These are phyloP conservation scores for Drosophila atroscutellata DNA, from an alignment of 2,888 invertebrate genomes.

Conservation along the genomic window DNA sequence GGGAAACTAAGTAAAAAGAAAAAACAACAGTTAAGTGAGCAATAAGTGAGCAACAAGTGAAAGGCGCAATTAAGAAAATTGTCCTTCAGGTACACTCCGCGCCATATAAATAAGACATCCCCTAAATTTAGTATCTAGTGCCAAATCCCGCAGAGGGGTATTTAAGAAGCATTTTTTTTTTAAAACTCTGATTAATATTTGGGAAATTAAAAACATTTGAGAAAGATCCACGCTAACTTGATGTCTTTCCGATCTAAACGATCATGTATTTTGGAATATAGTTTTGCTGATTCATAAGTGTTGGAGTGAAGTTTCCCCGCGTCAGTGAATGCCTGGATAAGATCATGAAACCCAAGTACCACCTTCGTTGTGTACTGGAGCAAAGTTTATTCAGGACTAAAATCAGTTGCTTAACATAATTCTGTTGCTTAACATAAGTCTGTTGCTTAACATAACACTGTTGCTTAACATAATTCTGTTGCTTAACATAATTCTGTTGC, in stretches of 20 bases:
- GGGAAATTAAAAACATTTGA: not conserved
- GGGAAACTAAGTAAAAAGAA: slow-evolving; percentile 18
- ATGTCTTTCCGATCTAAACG: not conserved
- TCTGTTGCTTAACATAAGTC: no score
- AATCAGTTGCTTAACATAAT: no score
- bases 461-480: no score
- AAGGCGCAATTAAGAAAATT: slow-evolving; percentile 42
- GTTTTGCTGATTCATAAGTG: not conserved
- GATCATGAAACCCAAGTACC: no score
- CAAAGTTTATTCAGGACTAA: no score
- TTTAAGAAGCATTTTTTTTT: no score
- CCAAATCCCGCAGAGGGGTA: no score
- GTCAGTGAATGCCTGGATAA: no score
- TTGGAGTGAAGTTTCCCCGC: no score
- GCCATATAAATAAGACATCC: not conserved
- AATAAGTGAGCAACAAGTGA: slow-evolving; percentile 56
- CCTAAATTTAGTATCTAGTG: not conserved
- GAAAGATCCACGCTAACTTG: not conserved
- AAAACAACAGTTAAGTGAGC: slow-evolving; percentile 17
- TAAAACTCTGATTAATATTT: not conserved
- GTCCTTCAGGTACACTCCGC: slow-evolving; percentile 13
- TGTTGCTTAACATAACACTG: no score
- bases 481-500: no score
- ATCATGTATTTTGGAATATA: not conserved
- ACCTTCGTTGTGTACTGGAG: no score